A percentile compares a stretch with the other conserved stretches of the same genome.
These are phyloP conservation scores for Eolophus roseicapilla DNA, from an alignment of 2,113 vertebrate species.

Conservation along the genomic window DNA sequence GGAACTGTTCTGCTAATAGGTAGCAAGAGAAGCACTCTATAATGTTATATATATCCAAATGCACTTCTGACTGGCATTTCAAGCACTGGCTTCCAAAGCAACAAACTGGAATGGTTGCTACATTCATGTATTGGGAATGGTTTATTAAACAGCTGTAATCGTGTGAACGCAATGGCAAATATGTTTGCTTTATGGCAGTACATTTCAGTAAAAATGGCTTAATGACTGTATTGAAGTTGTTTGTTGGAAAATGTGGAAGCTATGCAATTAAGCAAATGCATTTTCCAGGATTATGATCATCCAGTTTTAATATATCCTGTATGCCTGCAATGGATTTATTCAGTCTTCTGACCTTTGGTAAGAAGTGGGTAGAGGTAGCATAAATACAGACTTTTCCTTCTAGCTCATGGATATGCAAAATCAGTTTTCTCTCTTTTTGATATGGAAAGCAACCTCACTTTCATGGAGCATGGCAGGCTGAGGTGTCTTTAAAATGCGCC, in stretches of 20 bases:
- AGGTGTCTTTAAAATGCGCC: neutral
- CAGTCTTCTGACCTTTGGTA: neutral
- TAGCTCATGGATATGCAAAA: neutral
- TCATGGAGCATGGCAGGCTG: neutral
- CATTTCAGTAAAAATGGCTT: conserved; percentile 5
- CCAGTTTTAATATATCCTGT: neutral
- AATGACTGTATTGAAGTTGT: neutral
- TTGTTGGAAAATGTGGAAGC: neutral
- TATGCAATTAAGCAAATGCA: neutral
- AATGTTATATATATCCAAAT: neutral
- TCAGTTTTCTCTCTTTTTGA: neutral
- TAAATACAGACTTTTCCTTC: neutral
- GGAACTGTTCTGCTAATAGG: neutral
- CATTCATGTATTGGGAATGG: neutral
- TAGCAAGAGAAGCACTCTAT: neutral
- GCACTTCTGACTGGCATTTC: neutral
- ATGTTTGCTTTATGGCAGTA: neutral
- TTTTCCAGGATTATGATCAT: neutral
- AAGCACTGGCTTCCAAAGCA: neutral
- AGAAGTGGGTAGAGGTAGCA: neutral
- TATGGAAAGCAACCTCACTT: neutral
- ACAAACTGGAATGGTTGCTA: neutral
- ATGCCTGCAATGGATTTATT: neutral
- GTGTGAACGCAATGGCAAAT: neutral
- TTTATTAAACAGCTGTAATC: conserved; percentile 25